Percentiles rank a stretch among this genome's conserved stretches.
These are phyloP conservation scores for Bombyx mandarina DNA, from an alignment of 1,140 invertebrate species.

Conservation along the genomic window DNA sequence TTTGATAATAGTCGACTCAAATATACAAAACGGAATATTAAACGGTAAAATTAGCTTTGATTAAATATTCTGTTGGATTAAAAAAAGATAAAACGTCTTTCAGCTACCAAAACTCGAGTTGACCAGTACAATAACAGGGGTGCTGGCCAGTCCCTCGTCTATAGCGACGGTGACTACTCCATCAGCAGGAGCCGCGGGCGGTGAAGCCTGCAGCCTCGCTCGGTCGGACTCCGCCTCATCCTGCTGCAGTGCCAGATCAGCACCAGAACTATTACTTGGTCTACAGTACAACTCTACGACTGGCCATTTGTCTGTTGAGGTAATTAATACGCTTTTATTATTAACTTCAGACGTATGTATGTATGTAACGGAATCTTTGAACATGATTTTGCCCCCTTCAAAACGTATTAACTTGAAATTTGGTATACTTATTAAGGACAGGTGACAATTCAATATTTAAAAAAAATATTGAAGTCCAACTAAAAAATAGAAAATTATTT, in stretches of 20 bases:
- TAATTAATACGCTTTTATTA: constrained; percentile 43
- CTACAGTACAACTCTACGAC: constrained; percentile 94
- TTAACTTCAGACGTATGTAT: no score
- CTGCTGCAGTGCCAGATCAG: constrained; percentile 89
- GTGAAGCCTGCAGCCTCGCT: constrained; percentile 83
- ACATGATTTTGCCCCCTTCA: no score
- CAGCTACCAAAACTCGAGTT: constrained; percentile 44
- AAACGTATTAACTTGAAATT: no score
- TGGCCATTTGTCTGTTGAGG: constrained; percentile 91
- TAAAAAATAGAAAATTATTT: no score
- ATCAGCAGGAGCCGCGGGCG: constrained; percentile 27
- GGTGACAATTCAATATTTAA: no score
- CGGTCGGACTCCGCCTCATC: constrained; percentile 93
- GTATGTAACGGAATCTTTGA: no score
- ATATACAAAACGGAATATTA: no score
- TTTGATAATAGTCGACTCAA: no score
- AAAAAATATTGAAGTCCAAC: no score
- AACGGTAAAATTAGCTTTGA: not conserved
- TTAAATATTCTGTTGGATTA: not conserved
- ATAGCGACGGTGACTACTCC: constrained; percentile 25
- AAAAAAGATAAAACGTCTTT: not conserved
- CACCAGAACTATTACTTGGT: constrained; percentile 91
- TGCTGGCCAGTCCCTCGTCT: constrained; percentile 45
- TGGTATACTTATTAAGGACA: no score
- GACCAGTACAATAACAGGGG: constrained; percentile 35